These are phyloP conservation scores for Mesaphorura yosii DNA, from an alignment of 1,140 invertebrate genomes.

Conservation along the genomic window DNA sequence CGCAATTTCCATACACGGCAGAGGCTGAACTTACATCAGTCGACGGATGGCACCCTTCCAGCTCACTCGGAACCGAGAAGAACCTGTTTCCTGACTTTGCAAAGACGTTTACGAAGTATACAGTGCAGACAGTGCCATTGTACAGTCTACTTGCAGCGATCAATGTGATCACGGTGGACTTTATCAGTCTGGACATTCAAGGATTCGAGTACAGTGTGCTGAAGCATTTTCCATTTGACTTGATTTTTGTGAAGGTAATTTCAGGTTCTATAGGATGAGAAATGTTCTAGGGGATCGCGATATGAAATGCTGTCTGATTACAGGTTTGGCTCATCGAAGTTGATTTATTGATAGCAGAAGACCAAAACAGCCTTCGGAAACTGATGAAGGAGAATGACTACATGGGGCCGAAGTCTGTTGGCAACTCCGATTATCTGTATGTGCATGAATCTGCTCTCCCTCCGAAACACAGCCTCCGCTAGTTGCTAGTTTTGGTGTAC, in stretches of 20 bases:
- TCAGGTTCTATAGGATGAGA: background rate
- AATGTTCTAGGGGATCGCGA: background rate
- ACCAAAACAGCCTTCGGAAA: background rate
- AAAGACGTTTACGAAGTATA: background rate
- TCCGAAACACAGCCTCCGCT: too few species aligned
- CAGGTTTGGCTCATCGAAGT: background rate
- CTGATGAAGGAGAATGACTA: background rate
- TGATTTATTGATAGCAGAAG: background rate
- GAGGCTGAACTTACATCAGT: background rate
- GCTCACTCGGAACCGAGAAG: background rate
- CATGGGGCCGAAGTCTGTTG: background rate
- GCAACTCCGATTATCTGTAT: background rate
- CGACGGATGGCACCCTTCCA: background rate
- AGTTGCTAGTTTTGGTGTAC: too few species aligned
- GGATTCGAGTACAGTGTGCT: background rate
- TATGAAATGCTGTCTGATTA: background rate
- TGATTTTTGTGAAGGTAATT: background rate
- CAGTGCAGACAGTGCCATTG: background rate
- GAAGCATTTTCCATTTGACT: background rate
- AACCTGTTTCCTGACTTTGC: background rate
- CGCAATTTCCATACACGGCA: background rate
- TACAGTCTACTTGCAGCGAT: background rate
- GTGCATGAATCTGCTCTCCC: too few species aligned
- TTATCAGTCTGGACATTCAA: background rate
- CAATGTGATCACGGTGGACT: background rate